These are phyloP conservation scores for Acestrorhynchus altus DNA, from an alignment of 2,797 vertebrate genomes.

Conservation along the genomic window DNA sequence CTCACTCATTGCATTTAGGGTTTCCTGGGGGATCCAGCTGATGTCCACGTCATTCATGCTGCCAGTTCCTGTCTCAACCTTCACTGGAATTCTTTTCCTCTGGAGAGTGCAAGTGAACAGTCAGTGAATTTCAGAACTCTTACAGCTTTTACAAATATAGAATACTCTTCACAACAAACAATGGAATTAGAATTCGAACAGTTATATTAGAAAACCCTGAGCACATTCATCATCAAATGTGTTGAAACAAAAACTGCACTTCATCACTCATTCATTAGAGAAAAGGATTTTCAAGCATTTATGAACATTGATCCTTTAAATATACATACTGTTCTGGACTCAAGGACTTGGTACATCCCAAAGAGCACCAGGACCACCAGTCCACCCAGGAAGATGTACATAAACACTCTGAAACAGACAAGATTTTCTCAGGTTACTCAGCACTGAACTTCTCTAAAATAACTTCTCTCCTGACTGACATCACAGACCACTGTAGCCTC, in stretches of 20 bases:
- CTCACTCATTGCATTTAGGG: conserved; percentile 80
- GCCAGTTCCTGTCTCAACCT: conserved; percentile 78
- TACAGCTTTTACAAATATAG: too few relatives aligned
- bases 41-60: conserved; percentile 79
- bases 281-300: too few relatives aligned
- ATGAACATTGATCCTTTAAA: too few relatives aligned
- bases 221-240: too few relatives aligned
- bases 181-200: too few relatives aligned
- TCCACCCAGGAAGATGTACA: conserved; percentile 81
- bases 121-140: not conserved
- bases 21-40: conserved; percentile 85
- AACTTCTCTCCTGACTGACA: too few relatives aligned
- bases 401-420: conserved; percentile 70
- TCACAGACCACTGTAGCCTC: too few relatives aligned
- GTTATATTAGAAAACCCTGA: too few relatives aligned
- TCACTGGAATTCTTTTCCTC: conserved; percentile 75
- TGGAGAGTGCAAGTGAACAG: conserved; percentile 59
- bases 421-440: not conserved
- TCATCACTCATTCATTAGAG: too few relatives aligned
- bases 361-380: conserved; percentile 74
- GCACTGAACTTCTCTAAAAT: too few relatives aligned
- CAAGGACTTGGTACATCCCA: conserved; percentile 78
- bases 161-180: too few relatives aligned
- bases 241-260: too few relatives aligned
- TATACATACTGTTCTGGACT: conserved; percentile 74